These are phyloP conservation scores for Augiades crinisus DNA, from an alignment of 2,888 invertebrate species.

Conservation along the genomic window DNA sequence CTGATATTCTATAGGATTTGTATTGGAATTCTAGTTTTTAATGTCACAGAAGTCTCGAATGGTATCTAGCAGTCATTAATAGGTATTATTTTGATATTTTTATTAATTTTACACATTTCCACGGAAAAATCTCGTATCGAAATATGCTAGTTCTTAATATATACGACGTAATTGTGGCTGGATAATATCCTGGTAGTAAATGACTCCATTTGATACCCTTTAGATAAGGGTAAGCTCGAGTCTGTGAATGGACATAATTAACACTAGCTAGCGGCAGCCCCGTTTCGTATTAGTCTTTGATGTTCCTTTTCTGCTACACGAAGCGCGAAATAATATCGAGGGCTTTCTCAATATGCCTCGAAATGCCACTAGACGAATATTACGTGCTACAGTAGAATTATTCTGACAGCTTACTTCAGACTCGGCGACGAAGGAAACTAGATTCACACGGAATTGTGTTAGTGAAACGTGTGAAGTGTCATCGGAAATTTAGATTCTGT, in stretches of 20 bases:
- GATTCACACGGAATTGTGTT: too few species aligned
- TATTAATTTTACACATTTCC: too few species aligned
- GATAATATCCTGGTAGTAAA: neutral
- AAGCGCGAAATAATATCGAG: conserved; percentile 2
- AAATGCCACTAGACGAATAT: neutral
- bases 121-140: too few species aligned
- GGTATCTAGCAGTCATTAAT: too few species aligned
- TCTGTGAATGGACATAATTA: neutral
- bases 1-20: too few species aligned
- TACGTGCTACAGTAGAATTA: neutral
- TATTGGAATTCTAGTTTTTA: too few species aligned
- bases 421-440: neutral
- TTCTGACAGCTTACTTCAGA: neutral
- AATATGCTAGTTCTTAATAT: too few species aligned
- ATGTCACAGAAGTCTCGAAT: too few species aligned
- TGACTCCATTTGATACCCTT: neutral
- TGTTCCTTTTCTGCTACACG: conserved; percentile 7
- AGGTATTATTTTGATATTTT: too few species aligned
- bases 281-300: conserved; percentile 2
- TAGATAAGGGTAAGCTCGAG: neutral
- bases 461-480: neutral
- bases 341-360: neutral
- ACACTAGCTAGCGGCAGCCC: too few species aligned
- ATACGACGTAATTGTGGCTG: too few species aligned
- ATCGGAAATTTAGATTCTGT: too few species aligned